Base-by-base conservation (phyloP, 30 jellyfish, hydroid and myxozoan species). In the Hydractinia echinata region DNA sequence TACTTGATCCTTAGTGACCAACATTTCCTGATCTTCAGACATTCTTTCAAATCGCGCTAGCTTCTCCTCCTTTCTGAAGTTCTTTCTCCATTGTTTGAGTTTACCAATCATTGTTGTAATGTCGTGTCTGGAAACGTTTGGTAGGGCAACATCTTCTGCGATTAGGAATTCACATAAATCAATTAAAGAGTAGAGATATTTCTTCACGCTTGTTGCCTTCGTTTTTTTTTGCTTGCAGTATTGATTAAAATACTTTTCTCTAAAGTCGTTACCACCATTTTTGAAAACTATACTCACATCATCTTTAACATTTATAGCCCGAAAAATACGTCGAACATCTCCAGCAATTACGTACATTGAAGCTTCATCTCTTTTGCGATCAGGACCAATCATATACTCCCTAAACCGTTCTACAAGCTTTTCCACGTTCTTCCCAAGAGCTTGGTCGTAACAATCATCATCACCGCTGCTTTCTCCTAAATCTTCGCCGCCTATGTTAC, bases 71-170 rank as follows among this genome's bases (percentile, higher is more conserved):
- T 52, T 48, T 8, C 51, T 71, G 2, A n/a, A 71, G 10, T 71
- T 71, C 51, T 71, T 13, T 14, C 81, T 48, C 81, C 81, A 71
- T 71, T 71, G 81, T 71, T 20, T 71, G 11, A 71, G 15, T 15
- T 20, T 71, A 7, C 51, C 61, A 30, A 20, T 58, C 74, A 64
- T 64, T 44, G 74, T 64, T 55, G 11, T 71, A 19, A 30, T 30
- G 51, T 20, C 81, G 15, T 20, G 10, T 4, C 51, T 30, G 8
- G 61, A 50, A 20, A 20, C 53, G 51, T 71, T 71, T 11, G 15
- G 15, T n/a, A 20, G 13, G 15, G 10, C 61, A 50, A 30, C 51
- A 19, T 52, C 51, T 20, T 71, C 81, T n/a, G 10, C 61, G 60
- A 50, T 20, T 20, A 71, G 5, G 51, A 71, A 71, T 50, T 71